Evolutionary conservation across 2,113 vertebrate genomes (phyloP).

Genomic region (Chlorodrepanis virens): DNA sequence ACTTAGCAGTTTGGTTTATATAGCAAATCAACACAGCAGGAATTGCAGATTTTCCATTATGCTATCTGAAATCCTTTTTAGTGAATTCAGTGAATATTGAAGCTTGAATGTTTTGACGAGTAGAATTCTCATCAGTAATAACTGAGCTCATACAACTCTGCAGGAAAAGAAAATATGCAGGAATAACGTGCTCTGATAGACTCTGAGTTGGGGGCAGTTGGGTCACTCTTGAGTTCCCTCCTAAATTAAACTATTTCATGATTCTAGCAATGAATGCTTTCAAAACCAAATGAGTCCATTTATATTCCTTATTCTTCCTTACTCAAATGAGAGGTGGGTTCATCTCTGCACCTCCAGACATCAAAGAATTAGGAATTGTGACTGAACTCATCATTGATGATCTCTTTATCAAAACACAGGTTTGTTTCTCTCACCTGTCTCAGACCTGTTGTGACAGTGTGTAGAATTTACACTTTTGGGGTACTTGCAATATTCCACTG

Average conservation of each 20-base stretch:
- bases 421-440: background rate
- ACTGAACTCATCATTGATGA: background rate
- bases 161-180: background rate
- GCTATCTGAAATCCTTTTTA: background rate
- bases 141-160: background rate
- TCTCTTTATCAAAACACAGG: background rate
- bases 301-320: background rate
- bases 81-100: background rate
- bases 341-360: background rate
- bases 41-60: background rate
- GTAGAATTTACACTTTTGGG: background rate
- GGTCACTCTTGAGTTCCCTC: background rate
- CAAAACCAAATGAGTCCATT: background rate
- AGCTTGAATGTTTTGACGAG: background rate
- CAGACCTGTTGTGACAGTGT: background rate
- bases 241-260: background rate
- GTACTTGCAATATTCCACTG: background rate
- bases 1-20: constrained; percentile 2
- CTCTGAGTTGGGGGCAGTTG: accelerated
- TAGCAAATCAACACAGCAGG: background rate
- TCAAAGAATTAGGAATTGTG: background rate
- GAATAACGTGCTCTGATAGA: background rate
- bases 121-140: background rate
- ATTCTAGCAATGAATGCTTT: background rate
- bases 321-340: background rate